phyloP scores from a whole-genome alignment of 2,888 invertebrate species.

The Pilophorus perplexus region DNA sequence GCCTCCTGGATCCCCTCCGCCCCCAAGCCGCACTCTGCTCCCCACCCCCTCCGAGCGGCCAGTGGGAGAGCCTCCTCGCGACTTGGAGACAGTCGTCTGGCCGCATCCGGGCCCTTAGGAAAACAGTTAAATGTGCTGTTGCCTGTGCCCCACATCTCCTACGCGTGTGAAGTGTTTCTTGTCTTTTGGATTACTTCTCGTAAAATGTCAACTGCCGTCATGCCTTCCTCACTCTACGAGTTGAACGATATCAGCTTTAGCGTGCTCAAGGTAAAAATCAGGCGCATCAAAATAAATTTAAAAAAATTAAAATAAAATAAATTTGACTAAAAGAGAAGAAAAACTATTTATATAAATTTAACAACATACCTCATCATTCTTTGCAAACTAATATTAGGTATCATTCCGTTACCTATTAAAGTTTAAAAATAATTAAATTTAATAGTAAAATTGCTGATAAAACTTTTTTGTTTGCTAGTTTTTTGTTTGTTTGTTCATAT shows the following conservation, averaged over 20 bases:
- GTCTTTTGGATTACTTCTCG: slow-evolving; percentile 1
- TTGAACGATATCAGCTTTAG: slow-evolving; percentile 62
- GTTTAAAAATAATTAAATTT: too few relatives aligned
- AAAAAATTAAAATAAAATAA: too few relatives aligned
- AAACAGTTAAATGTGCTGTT: slow-evolving; percentile 42
- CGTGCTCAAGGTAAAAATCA: slow-evolving; percentile 34
- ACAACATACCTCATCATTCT: too few relatives aligned
- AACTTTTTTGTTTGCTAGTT: too few relatives aligned
- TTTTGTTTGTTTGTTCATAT: too few relatives aligned
- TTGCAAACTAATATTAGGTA: too few relatives aligned
- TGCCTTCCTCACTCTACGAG: slow-evolving; percentile 72
- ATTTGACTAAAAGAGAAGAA: too few relatives aligned
- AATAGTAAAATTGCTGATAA: too few relatives aligned
- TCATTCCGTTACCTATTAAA: too few relatives aligned
- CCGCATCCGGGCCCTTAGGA: slow-evolving; percentile 42
- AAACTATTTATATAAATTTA: too few relatives aligned
- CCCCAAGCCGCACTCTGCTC: not conserved
- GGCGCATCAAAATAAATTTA: too few relatives aligned
- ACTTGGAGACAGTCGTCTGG: slow-evolving; percentile 35
- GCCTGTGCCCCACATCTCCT: slow-evolving; percentile 39
- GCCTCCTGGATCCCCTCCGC: not conserved
- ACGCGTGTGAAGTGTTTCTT: slow-evolving; percentile 39
- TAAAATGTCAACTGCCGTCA: slow-evolving; percentile 72
- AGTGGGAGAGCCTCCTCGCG: slow-evolving; percentile 30
- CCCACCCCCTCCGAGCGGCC: not conserved